Conservation (phyloP, 2,888 invertebrate species). For the Alcis repandata region DNA sequence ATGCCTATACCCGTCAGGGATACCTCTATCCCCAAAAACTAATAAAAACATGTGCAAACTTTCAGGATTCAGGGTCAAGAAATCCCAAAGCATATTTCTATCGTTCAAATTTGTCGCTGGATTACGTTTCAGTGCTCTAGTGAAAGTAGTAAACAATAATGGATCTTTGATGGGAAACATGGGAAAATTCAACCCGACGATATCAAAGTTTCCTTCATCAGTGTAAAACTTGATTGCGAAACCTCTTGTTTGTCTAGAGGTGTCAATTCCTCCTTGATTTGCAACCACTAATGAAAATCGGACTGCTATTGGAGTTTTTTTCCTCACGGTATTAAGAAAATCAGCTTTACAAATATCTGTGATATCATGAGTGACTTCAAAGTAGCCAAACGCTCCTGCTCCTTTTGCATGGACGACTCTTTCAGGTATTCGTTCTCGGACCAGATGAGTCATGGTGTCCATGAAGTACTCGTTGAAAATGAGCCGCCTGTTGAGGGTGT, state of each 20-base stretch:
- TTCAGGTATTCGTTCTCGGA: conserved; percentile 96
- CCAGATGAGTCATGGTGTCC: conserved; percentile 92
- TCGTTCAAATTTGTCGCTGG: conserved; percentile 95
- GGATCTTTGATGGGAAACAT: conserved; percentile 96
- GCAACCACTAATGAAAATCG: conserved; percentile 93
- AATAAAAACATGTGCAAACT: conserved; percentile 93
- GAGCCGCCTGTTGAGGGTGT: conserved; percentile 92
- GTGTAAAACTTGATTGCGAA: conserved; percentile 97
- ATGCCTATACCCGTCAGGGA: conserved; percentile 94
- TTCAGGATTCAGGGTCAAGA: conserved; percentile 93
- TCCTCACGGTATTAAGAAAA: conserved; percentile 90
- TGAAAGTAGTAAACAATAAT: conserved; percentile 94
- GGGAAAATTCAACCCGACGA: conserved; percentile 95
- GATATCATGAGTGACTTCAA: conserved; percentile 94
- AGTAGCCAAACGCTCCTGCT: conserved; percentile 94
- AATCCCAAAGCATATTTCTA: conserved; percentile 97
- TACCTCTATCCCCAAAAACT: conserved; percentile 95
- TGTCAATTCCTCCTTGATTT: conserved; percentile 94
- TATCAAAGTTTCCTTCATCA: conserved; percentile 95
- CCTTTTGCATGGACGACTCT: conserved; percentile 97
- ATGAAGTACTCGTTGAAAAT: conserved; percentile 92
- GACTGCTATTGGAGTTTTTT: conserved; percentile 91
- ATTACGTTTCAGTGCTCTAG: conserved; percentile 97
- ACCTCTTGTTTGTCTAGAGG: conserved; percentile 94
- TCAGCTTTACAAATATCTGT: conserved; percentile 91